Conservation (phyloP, 2,113 vertebrate species). For the Bufo bufo region DNA sequence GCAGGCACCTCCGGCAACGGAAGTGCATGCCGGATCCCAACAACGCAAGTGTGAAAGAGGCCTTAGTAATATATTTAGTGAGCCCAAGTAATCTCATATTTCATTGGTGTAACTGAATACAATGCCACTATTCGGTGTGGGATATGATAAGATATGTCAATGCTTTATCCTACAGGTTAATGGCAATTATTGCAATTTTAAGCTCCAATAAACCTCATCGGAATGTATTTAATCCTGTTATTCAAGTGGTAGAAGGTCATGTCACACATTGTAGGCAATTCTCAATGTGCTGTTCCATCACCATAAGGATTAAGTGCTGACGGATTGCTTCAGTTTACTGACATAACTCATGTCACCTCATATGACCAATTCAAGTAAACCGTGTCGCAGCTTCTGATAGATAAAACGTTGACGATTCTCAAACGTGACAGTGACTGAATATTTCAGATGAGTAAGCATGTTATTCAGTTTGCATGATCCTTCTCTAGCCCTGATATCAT, state of each 20-base stretch:
- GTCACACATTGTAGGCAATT: constrained; percentile 23
- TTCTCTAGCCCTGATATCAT: too few relatives aligned
- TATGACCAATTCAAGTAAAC: not conserved
- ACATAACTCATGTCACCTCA: constrained; percentile 31
- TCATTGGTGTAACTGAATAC: not conserved
- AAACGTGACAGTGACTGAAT: not conserved
- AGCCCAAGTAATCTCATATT: constrained; percentile 14
- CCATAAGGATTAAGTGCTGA: constrained; percentile 38
- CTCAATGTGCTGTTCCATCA: constrained; percentile 40
- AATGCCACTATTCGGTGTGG: not conserved
- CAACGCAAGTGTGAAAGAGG: too few relatives aligned
- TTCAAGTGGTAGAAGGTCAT: constrained; percentile 40
- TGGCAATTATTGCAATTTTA: constrained; percentile 46
- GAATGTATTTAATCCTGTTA: constrained; percentile 52
- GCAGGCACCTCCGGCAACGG: too few relatives aligned
- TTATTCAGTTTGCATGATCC: too few relatives aligned
- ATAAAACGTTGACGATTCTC: not conserved
- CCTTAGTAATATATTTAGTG: not conserved
- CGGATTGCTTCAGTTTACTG: constrained; percentile 30
- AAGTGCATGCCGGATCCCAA: too few relatives aligned
- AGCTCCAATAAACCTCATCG: constrained; percentile 40
- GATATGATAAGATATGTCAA: constrained; percentile 41
- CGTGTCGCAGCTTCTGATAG: not conserved
- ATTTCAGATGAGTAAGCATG: not conserved
- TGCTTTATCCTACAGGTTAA: constrained; percentile 46